Base-by-base conservation (phyloP, 2,888 invertebrate species). In the Nephrotoma guestfalica region DNA sequence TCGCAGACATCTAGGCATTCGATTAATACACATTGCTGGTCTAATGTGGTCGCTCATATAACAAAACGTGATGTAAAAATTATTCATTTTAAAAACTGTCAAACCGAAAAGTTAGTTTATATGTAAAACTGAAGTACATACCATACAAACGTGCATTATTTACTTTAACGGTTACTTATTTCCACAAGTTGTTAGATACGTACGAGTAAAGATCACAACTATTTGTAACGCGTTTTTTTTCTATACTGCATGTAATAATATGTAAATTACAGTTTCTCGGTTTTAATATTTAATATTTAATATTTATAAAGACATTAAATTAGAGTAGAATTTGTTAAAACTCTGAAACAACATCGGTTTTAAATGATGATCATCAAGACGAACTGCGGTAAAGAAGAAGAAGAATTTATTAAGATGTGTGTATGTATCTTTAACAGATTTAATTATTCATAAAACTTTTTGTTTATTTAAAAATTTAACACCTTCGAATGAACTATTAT, bases 391-490 rank as follows among this genome's bases (percentile, higher is more conserved):
- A 15, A 30, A 2, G 2, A 71, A 71, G 30, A 71, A 11, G 30
- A 30, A 30, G 71, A 71, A 30, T 30, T 30, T 30, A 30, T 30
- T 30, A 30, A 71, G 71, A 51, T n/a, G 51, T 51, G 15, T 51
- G 15, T 51, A 51, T 18, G 18, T 3, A 6, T 83, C 40, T 83
- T 84, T 42, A 41, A 84, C 84, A 84, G 41, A 84, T 43, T 85
- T 85, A 85, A 45, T 85, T 85, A 85, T 85, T 85, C 85, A 85
- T 85, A 85, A 85, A 85, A 85, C 42, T 3, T 43, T 30, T 85
- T 85, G 43, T 85, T 85, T 41, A 85, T 85, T 45, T 85, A 30
- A 85, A 45, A 11, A 85, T 41, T 85, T 85, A 85, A 85, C 85
- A 85, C 85, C 4, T 45, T 84, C 30, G 30, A 71, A 71, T 71